A percentile compares a stretch with the other conserved stretches of the same genome.
Evolutionary conservation across 2,113 vertebrate species (phyloP).

Genomic region (Tachysurus vachellii): DNA sequence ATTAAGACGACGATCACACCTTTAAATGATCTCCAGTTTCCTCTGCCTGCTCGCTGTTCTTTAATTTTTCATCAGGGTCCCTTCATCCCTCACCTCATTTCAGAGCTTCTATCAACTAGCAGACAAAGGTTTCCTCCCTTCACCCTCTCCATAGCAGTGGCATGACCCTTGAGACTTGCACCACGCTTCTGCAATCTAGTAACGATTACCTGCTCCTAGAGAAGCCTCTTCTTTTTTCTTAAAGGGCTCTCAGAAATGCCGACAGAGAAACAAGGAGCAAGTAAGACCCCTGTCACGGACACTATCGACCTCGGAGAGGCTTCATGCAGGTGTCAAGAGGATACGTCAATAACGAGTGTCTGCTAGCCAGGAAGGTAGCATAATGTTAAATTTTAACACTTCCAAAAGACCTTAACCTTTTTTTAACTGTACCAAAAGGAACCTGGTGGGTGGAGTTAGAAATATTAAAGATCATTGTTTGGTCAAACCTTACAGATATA

Average conservation of each 20-base stretch:
- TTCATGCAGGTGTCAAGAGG: constrained; percentile 14
- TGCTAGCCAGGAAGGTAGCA: neutral
- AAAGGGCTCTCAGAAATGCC: constrained; percentile 2
- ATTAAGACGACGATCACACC: constrained; percentile 49
- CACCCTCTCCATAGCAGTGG: constrained; percentile 23
- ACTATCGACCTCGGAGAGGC: constrained; percentile 1
- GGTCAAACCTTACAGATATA: neutral
- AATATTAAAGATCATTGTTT: neutral
- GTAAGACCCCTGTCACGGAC: constrained; percentile 11
- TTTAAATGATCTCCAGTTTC: constrained; percentile 39
- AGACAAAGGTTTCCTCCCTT: constrained; percentile 35
- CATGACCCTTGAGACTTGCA: constrained; percentile 40
- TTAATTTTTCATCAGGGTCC: constrained; percentile 55
- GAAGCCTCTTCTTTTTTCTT: constrained; percentile 17
- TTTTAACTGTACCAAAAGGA: neutral
- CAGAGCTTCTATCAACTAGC: constrained; percentile 15
- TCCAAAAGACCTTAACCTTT: too few species aligned
- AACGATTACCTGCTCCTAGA: constrained; percentile 29
- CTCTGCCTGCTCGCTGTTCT: constrained; percentile 22
- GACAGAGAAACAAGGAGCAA: constrained; percentile 9
- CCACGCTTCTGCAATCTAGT: constrained; percentile 19
- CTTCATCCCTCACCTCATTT: constrained; percentile 44
- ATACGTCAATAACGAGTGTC: neutral
- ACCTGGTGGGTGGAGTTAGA: neutral
- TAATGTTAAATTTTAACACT: neutral